Percentiles rank a stretch among this genome's conserved stretches.
Conservation (phyloP, 2,113 vertebrate genomes). For the Xiphias gladius region DNA sequence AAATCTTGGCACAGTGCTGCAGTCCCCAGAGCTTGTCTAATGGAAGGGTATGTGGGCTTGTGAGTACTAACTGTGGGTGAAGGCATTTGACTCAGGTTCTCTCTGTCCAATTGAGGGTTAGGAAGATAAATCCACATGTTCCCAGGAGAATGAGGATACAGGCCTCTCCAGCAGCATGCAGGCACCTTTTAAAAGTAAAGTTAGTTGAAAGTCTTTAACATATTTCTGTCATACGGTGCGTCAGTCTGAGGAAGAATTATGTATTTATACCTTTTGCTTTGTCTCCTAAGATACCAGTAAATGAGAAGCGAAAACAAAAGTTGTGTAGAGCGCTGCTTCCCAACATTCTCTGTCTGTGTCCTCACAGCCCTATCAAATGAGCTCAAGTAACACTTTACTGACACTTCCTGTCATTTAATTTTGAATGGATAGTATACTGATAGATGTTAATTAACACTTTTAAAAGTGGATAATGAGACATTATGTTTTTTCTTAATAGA, state of each 20-base stretch:
- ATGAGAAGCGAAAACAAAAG: background rate
- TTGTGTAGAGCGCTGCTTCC: background rate
- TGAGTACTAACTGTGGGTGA: constrained; percentile 11
- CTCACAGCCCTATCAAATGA: background rate
- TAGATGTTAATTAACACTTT: background rate
- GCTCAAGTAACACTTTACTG: background rate
- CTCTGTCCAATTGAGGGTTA: constrained; percentile 19
- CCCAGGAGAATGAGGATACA: background rate
- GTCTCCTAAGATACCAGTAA: background rate
- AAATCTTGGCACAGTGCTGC: constrained; percentile 20
- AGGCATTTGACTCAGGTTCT: constrained; percentile 28
- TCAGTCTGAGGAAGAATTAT: background rate
- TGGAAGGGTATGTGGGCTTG: constrained; percentile 35
- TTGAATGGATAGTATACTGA: background rate
- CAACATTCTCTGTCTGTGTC: background rate
- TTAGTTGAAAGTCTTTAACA: background rate
- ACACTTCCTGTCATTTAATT: background rate
- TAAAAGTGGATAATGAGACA: background rate
- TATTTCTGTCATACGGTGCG: background rate
- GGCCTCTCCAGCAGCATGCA: constrained; percentile 21
- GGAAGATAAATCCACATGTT: constrained; percentile 39
- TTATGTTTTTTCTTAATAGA: background rate
- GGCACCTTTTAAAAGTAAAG: background rate
- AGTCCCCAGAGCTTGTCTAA: constrained; percentile 46
- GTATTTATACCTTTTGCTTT: background rate